A percentile compares a stretch with the other conserved stretches of the same genome.
phyloP scores from a whole-genome alignment of 2,888 invertebrate genomes.

The Dolichopus griseipennis region DNA sequence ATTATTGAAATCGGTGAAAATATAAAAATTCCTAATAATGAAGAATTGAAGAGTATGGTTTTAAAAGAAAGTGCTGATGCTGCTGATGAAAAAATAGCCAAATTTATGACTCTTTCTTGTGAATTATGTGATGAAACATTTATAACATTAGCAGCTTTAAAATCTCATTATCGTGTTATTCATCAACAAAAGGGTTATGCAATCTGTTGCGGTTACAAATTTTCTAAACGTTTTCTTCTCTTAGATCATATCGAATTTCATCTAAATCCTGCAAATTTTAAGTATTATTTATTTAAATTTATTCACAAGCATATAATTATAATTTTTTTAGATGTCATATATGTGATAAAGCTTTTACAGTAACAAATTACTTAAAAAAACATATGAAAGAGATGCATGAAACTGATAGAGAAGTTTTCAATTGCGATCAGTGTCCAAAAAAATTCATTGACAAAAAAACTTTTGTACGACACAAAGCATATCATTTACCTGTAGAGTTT shows the following conservation, averaged over 20 bases:
- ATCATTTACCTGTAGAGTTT: constrained; percentile 33
- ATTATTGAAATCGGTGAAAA: neutral
- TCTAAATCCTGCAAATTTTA: constrained; percentile 39
- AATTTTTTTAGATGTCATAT: constrained; percentile 36
- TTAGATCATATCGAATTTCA: constrained; percentile 40
- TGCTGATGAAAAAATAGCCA: constrained; percentile 35
- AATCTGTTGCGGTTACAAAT: constrained; percentile 39
- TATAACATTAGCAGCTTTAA: constrained; percentile 33
- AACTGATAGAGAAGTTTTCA: constrained; percentile 34
- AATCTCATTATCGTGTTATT: constrained; percentile 34
- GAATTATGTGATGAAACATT: constrained; percentile 32
- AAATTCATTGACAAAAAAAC: constrained; percentile 37
- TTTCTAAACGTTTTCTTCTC: constrained; percentile 35
- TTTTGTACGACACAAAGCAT: constrained; percentile 36
- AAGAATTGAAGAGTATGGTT: neutral
- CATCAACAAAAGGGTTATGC: constrained; percentile 36
- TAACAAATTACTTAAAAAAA: constrained; percentile 38
- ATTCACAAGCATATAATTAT: too few species aligned
- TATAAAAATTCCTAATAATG: neutral
- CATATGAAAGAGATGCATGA: constrained; percentile 39
- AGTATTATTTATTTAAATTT: constrained; percentile 28
- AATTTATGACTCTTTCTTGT: constrained; percentile 36
- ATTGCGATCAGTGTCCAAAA: constrained; percentile 38
- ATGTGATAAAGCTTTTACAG: constrained; percentile 38
- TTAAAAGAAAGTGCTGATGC: constrained; percentile 25